Percentiles rank a stretch among this genome's conserved stretches.
Conservation (phyloP, 2,797 vertebrate species). For the Acanthopagrus latus region DNA sequence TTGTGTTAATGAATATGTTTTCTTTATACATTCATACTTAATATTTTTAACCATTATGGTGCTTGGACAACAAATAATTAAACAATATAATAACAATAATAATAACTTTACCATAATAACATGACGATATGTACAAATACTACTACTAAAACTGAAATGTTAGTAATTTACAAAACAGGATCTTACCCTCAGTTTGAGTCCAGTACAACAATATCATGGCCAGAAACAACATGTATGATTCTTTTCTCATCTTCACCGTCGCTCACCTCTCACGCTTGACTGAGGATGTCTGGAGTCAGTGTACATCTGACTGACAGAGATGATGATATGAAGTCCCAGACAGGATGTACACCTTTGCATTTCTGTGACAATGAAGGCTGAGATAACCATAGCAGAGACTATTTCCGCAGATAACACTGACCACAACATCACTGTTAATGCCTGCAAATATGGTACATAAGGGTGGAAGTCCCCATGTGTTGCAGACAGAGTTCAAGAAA, state of each 20-base stretch:
- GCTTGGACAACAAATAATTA: background rate
- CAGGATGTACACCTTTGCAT: conserved; percentile 44
- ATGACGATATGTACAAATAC: background rate
- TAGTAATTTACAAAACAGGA: background rate
- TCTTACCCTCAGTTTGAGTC: conserved; percentile 51
- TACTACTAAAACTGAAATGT: background rate
- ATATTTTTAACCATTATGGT: background rate
- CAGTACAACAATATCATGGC: conserved; percentile 42
- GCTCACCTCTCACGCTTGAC: background rate
- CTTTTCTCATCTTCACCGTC: conserved; percentile 2
- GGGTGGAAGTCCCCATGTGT: conserved; percentile 12
- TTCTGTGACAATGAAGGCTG: conserved; percentile 9
- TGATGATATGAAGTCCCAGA: conserved; percentile 2
- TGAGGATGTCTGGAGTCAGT: background rate
- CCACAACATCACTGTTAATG: background rate
- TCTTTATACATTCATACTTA: background rate
- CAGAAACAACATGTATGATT: conserved; percentile 35
- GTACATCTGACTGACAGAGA: background rate
- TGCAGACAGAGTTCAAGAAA: background rate
- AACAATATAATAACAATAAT: background rate
- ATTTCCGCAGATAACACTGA: conserved; percentile 24
- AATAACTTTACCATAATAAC: background rate
- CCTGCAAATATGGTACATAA: background rate
- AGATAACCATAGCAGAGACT: conserved; percentile 16
- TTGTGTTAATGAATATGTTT: background rate